Base-by-base conservation (phyloP, 64 coral and sea anemone genomes). In the Astreopora myriophthalma region DNA sequence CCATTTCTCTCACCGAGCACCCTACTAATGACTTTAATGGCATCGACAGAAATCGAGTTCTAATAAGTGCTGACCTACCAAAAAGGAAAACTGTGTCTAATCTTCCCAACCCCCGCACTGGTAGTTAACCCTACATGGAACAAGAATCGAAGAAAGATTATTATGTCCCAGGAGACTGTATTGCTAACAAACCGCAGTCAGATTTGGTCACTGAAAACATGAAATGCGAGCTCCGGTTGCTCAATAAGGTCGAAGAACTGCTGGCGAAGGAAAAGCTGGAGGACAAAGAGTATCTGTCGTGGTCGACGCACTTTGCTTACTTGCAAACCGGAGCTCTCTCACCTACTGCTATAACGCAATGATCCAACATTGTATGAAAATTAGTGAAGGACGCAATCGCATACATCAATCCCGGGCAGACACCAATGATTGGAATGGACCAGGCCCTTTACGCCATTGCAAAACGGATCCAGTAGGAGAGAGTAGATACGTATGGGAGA, bases 171-270 rank as follows among this genome's bases (percentile, higher is more conserved):
- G 42, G 30, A 37, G 35, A 30, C 1, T 40, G 71, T 23, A 74
- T n/a, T 22, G 34, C 33, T 63, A n/a, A 69, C 61, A 86, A 86
- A 26, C 84, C 64, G 28, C 63, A 86, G 66, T 71, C 84, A 86
- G 64, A 71, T 31, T 13, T 86, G 16, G 37, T 86, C 23, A 32
- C 62, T 86, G 67, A 72, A 71, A 71, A 71, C 52, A 42, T 72
- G 84, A 71, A 86, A 86, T 25, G 66, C 23, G 67, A 86, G 84
- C 72, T 51, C 66, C 67, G 72, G 44, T 70, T 64, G 84, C 84
- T 86, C 32, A 48, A 36, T 23, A 86, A 71, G 63, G 84, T 71
- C 23, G 36, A 86, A 19, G 84, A 86, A 74, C 39, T 74, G 17
- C 39, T 86, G 8, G 69, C 58, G 40, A 73, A 73, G n/a, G 84